Base-by-base conservation (phyloP, 92 coral and sea anemone species). In the Zoanthus gigantus region DNA sequence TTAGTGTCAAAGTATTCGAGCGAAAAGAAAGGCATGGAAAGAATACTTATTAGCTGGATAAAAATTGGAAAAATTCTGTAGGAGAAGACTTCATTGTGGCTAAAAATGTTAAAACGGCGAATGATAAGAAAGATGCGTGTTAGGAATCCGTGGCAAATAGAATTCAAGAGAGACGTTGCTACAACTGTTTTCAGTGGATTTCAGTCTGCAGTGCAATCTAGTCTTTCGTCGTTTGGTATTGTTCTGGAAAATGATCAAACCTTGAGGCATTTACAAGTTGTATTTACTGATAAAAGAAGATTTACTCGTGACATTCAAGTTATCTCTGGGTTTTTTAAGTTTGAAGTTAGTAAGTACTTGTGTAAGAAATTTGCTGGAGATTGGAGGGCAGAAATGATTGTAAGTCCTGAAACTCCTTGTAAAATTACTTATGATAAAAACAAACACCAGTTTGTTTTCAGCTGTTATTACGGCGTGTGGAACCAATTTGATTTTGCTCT, bases 81-180 rank as follows among this genome's bases (percentile, higher is more conserved):
- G 54, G 52, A 73, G 77, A 54, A 73, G 77, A 73, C 28, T 73
- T 73, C 46, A 32, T 30, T 71, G 75, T 71, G 46, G 45, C 32
- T 71, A 71, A 71, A 71, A 31, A 71, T 71, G 75, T 71, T 71
- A 71, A 71, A 71, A 71, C 75, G 75, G 75, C 75, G 75, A 29
- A 71, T 71, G 68, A 61, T 61, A 61, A 61, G 17, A 61, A n/a
- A 61, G 68, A 61, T 61, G 68, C 68, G 68, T 61, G 31, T 61
- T 16, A 61, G 68, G 68, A 61, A 61, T 61, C 68, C 9, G 68
- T 61, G 68, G 6, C 29, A 61, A 61, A 61, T 61, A 58, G 66
- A 58, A 17, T 58, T 58, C 66, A 58, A 9, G 18, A 58, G 66
- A 61, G 65, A 57, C 65, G 65, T 57, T 9, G 65, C 65, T n/a